Evolutionary conservation across 2,888 invertebrate species (phyloP), one percentile per base, ranked within the genome.

Genomic region (Caenorhabditis sp.): DNA sequence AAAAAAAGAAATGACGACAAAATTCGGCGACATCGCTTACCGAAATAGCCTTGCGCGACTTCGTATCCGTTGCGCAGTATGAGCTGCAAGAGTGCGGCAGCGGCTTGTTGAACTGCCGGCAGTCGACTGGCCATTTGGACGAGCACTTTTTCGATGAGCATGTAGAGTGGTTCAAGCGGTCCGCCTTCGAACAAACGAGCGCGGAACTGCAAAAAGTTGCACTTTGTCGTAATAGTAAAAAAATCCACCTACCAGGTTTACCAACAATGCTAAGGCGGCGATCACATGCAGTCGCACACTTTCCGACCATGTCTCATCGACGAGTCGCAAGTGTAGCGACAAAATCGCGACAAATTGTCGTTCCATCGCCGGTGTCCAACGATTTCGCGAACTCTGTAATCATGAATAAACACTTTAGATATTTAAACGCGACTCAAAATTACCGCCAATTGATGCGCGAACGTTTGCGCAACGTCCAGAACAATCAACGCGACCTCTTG

Each of bases 231-330:
- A n/a, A n/a, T n/a, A n/a, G n/a, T n/a, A n/a, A 31, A 31, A 31
- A 31, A 31, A 6, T 6, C 5, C 31, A 4, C 31, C 43, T 66
- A 88, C 88, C 76, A 94, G 93, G 88, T 94, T 95, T 67, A 97
- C 93, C 87, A 95, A 96, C 0, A 94, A 93, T 78, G 96, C 91
- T 59, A 97, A 89, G 0, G 95, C 93, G 1, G 95, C 95, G 88
- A 97, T 95, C 23, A 95, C 92, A 86, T 97, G 96, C 83, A 93
- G 93, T 81, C 95, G 93, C 57, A 97, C 90, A 2, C 91, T 92
- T 88, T 97, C 96, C 57, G 95, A 95, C 88, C 96, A 96, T 1
- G 94, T 93, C 53, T 93, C 91, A 89, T 93, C 93, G 62, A 96
- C 90, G 82, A 95, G 92, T n/a, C 92, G 92, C 62, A 96, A 89